Conservation (phyloP, 2,888 invertebrate genomes). For the Lamellibrachia satsuma region DNA sequence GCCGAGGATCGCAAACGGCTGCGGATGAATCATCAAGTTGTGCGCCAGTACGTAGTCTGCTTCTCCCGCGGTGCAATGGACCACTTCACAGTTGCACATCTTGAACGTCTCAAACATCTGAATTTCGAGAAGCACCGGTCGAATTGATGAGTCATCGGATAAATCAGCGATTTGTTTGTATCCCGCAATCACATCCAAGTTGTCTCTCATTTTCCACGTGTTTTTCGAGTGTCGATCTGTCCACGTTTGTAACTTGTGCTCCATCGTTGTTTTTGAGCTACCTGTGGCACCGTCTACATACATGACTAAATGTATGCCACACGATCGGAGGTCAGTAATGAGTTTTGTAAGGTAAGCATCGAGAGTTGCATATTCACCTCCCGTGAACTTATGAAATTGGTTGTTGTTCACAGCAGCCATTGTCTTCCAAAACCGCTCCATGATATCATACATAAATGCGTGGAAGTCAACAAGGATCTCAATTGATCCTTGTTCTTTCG, state of each 20-base stretch:
- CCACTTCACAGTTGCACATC: conserved; percentile 53
- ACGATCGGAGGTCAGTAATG: conserved; percentile 49
- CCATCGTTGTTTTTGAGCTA: conserved; percentile 42
- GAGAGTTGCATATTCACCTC: conserved; percentile 57
- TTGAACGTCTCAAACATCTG: conserved; percentile 48
- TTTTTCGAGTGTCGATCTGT: conserved; percentile 50
- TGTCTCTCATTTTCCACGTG: conserved; percentile 46
- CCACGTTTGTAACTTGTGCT: conserved; percentile 59
- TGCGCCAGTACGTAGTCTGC: conserved; percentile 56
- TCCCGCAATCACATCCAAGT: conserved; percentile 50
- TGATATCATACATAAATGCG: conserved; percentile 52
- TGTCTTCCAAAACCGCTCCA: conserved; percentile 49
- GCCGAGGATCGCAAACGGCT: conserved; percentile 56
- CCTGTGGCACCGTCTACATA: conserved; percentile 59
- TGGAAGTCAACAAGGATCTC: conserved; percentile 61
- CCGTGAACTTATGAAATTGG: conserved; percentile 50
- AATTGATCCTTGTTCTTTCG: conserved; percentile 49
- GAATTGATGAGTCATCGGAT: conserved; percentile 41
- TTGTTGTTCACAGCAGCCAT: conserved; percentile 46
- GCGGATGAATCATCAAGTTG: conserved; percentile 48
- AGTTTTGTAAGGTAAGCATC: conserved; percentile 52
- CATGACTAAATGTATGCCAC: conserved; percentile 56
- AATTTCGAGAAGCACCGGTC: conserved; percentile 59
- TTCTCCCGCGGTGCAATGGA: conserved; percentile 50
- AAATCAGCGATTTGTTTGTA: conserved; percentile 42